Evolutionary conservation across 2,888 invertebrate genomes (phyloP).

Genomic region (Platycnemis pennipes): DNA sequence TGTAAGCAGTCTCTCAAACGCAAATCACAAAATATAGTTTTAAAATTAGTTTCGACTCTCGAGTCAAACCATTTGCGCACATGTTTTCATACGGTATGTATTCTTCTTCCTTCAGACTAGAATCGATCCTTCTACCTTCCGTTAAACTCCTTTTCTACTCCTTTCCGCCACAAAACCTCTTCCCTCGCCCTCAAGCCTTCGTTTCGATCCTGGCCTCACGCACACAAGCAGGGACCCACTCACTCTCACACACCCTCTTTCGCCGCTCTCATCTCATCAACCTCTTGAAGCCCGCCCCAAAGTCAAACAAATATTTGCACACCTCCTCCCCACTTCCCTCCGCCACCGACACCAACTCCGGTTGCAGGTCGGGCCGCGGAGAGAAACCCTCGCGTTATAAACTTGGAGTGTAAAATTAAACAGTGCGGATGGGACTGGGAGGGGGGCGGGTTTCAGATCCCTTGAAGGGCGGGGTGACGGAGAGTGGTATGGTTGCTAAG

Average conservation of each 20-base stretch:
- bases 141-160: background rate
- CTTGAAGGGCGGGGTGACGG: background rate
- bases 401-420: constrained; percentile 8
- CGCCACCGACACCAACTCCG: background rate
- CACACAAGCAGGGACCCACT: background rate
- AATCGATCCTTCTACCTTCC: background rate
- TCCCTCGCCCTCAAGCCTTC: background rate
- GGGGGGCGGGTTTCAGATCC: background rate
- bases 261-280: background rate
- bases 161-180: background rate
- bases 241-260: background rate
- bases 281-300: background rate
- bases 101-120: background rate
- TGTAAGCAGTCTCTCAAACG: too few species aligned
- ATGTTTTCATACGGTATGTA: background rate
- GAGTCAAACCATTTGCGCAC: background rate
- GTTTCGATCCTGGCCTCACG: background rate
- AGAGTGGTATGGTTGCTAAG: background rate
- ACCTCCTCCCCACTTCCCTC: background rate
- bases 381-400: constrained; percentile 2
- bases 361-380: background rate
- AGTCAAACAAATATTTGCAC: constrained; percentile 24
- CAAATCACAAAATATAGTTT: too few species aligned
- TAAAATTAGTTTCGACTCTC: too few species aligned
- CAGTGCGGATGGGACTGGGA: background rate